Percentiles rank a stretch among this genome's conserved stretches.
phyloP scores from a whole-genome alignment of 2,888 invertebrate species.

The Invenusta paracnida region DNA sequence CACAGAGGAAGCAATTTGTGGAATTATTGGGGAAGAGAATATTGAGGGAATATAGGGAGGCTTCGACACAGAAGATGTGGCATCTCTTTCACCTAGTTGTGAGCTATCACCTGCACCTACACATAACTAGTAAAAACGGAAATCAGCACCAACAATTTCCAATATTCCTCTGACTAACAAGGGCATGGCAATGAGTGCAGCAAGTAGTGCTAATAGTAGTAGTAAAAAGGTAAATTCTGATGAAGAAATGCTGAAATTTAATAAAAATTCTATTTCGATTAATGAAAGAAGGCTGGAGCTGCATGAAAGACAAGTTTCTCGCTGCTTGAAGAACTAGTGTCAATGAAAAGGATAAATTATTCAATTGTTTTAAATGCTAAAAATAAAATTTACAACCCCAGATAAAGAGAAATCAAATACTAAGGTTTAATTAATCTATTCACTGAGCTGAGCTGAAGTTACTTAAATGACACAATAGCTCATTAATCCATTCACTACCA shows the following conservation, averaged over 20 bases:
- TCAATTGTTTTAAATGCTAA: neutral
- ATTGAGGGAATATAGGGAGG: neutral
- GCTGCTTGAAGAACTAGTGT: neutral
- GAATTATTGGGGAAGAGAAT: neutral
- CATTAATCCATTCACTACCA: too few relatives aligned
- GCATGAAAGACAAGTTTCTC: neutral
- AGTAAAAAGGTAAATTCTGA: neutral
- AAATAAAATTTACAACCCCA: neutral
- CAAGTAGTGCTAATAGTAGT: neutral
- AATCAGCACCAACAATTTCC: neutral
- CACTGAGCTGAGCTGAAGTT: too few relatives aligned
- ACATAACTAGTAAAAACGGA: neutral
- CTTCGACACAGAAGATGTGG: neutral
- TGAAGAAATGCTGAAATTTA: neutral
- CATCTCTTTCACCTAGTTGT: neutral
- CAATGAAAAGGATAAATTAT: neutral
- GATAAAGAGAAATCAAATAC: too few relatives aligned
- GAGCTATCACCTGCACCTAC: neutral
- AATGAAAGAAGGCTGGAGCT: neutral
- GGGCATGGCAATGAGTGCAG: neutral
- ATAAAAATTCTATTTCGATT: neutral
- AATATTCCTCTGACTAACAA: neutral
- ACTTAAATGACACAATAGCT: too few relatives aligned
- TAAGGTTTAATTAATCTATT: too few relatives aligned
- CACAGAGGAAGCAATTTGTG: neutral